Base-by-base conservation (phyloP, 2,113 vertebrate species). In the Struthio camelus region DNA sequence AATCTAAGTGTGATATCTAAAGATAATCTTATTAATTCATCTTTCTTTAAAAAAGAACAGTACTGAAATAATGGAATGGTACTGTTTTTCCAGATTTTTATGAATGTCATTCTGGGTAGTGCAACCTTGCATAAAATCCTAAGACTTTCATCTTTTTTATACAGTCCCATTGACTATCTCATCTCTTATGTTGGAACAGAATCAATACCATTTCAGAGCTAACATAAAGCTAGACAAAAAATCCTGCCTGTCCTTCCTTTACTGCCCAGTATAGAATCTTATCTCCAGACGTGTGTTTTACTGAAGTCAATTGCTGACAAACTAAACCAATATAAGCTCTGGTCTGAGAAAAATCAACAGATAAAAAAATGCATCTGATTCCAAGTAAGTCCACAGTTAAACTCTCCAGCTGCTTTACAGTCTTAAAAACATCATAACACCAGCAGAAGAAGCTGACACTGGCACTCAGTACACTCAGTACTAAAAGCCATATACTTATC, bases 1-100 rank as follows among this genome's bases (percentile, higher is more conserved):
- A 97, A 80, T 19, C 80, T 92, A 50, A 96, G 78, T 46, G 90
- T 70, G 72, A 73, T 93, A 87, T 97, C 97, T 72, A 91, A 90
- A 77, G 91, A 65, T 54, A 98, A 91, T 80, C 95, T 97, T n/a
- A 96, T 75, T 80, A 95, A 44, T 84, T 87, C 13, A 73, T 14
- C 34, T 87, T 81, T 90, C 30, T 78, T 85, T 67, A 78, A 27
- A 88, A 73, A 95, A 86, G 24, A 59, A 73, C 8, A 25, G 24
- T 15, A 79, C 5, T 70, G 44, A 94, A 78, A 48, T 67, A 87
- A 69, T 20, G 75, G 14, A 88, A 46, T 10, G 6, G 58, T 34
- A 42, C 14, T 46, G 44, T 36, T 81, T 85, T 64, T 14, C n/a
- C 18, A 40, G 42, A 42, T 53, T 89, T 79, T 77, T 56, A 59